Conservation (phyloP, 2,113 vertebrate genomes). For the Micronycteris hirsuta region DNA sequence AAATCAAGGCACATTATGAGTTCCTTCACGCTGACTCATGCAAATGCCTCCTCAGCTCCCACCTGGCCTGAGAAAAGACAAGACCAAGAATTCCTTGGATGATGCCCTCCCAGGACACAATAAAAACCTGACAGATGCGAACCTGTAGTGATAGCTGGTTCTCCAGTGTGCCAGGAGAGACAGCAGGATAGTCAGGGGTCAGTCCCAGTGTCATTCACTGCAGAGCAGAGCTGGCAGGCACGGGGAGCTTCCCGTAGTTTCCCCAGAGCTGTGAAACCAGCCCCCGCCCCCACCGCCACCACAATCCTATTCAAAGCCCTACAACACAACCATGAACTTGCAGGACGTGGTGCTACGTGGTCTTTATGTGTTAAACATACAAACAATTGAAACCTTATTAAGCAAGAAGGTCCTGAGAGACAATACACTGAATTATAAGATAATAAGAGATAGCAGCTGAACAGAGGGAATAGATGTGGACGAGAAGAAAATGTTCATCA, state of each 20-base stretch:
- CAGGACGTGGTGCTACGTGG: background rate
- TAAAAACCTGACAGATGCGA: background rate
- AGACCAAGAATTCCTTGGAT: background rate
- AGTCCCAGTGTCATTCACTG: background rate
- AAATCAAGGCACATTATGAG: background rate
- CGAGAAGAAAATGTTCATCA: background rate
- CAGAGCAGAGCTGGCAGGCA: background rate
- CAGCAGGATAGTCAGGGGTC: background rate
- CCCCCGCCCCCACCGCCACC: too few relatives aligned
- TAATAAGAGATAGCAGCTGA: background rate
- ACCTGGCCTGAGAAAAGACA: background rate
- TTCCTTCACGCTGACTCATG: constrained; percentile 6
- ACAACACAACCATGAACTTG: background rate
- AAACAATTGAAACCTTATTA: background rate
- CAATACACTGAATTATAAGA: background rate
- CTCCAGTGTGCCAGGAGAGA: background rate
- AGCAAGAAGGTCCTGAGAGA: background rate
- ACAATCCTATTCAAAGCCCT: background rate
- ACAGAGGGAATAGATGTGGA: background rate
- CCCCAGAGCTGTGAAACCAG: background rate
- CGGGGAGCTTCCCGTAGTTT: background rate
- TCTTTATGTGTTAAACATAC: background rate
- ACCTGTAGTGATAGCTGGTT: background rate
- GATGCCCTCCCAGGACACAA: background rate
- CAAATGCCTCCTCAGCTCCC: background rate